These are phyloP conservation scores for Spodoptera littoralis DNA, from an alignment of 2,888 invertebrate genomes.

Conservation along the genomic window DNA sequence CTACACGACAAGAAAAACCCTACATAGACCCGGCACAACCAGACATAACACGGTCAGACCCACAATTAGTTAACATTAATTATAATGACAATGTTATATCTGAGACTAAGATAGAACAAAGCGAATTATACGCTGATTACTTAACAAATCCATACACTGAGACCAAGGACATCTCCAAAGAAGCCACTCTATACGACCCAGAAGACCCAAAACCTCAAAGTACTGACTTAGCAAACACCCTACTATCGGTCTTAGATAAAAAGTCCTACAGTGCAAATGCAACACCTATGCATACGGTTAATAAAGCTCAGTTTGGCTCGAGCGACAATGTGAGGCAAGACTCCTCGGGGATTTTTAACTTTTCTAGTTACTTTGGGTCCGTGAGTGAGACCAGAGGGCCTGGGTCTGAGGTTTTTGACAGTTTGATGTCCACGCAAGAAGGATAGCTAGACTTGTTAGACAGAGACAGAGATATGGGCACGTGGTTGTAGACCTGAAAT, in stretches of 20 bases:
- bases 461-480: constrained; percentile 67
- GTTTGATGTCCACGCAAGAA: constrained; percentile 77
- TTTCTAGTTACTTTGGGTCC: constrained; percentile 90
- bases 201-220: constrained; percentile 59
- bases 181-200: constrained; percentile 75
- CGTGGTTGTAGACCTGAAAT: constrained; percentile 72
- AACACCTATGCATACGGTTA: constrained; percentile 78
- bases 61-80: constrained; percentile 39
- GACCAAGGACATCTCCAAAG: constrained; percentile 69
- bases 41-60: constrained; percentile 48
- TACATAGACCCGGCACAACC: constrained; percentile 24
- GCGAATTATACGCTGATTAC: constrained; percentile 87
- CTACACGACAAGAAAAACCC: constrained; percentile 15
- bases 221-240: constrained; percentile 54
- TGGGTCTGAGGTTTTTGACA: constrained; percentile 90
- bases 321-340: constrained; percentile 80
- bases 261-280: constrained; percentile 81
- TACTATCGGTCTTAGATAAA: constrained; percentile 64
- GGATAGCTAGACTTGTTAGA: constrained; percentile 74
- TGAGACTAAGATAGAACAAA: constrained; percentile 62
- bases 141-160: constrained; percentile 88
- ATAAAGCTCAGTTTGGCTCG: constrained; percentile 82
- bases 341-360: constrained; percentile 88
- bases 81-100: constrained; percentile 54
- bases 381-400: constrained; percentile 79